Evolutionary conservation across 1,140 invertebrate species (phyloP).

Genomic region (Zaprionus nigranus): DNA sequence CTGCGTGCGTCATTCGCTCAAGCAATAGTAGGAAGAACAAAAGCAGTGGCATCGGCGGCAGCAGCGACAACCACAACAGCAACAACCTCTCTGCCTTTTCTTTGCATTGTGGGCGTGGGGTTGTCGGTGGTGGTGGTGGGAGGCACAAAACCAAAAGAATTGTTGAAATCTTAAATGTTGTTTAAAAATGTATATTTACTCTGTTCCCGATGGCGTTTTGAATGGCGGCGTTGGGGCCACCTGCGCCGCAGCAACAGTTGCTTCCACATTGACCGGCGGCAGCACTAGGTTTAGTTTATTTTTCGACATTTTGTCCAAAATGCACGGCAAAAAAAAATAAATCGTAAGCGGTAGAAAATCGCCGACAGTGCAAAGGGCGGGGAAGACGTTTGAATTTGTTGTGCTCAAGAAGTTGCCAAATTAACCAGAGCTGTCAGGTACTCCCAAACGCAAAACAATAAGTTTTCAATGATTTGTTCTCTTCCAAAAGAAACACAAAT

Average conservation of each 20-base stretch:
- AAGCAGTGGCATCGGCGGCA: background rate
- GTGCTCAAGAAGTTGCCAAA: background rate
- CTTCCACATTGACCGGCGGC: conserved; percentile 93
- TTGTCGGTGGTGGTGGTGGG: background rate
- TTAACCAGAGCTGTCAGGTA: conserved; percentile 3
- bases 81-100: conserved; percentile 15
- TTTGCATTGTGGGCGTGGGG: conserved; percentile 25
- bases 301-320: conserved; percentile 90
- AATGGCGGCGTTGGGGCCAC: conserved; percentile 89
- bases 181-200: conserved; percentile 86
- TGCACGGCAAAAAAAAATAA: conserved; percentile 19
- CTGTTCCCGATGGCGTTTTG: conserved; percentile 87
- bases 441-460: background rate
- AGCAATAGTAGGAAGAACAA: conserved; percentile 20
- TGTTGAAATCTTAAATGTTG: conserved; percentile 13
- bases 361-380: conserved; percentile 27
- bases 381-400: conserved; percentile 20
- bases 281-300: conserved; percentile 97
- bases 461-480: background rate
- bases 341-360: conserved; percentile 25
- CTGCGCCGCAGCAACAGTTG: conserved; percentile 87
- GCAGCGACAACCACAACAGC: background rate
- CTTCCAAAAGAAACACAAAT: conserved; percentile 12
- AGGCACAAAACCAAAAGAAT: conserved; percentile 27
- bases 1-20: conserved; percentile 35